Percentiles rank a stretch among this genome's conserved stretches.
Evolutionary conservation across 2,888 invertebrate genomes (phyloP).

Genomic region (Dioctria linearis): DNA sequence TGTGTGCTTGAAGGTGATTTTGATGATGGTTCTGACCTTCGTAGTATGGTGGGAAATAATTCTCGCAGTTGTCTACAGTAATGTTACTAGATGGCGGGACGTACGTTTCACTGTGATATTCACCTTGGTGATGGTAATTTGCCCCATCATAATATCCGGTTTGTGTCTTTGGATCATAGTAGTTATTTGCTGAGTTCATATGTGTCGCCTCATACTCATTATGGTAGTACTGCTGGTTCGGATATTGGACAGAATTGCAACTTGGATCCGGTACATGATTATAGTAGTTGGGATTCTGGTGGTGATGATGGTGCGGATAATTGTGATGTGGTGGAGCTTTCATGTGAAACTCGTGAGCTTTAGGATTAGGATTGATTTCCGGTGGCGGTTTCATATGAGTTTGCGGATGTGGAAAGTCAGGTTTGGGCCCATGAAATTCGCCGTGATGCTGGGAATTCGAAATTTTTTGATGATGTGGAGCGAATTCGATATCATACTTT

Average conservation of each 20-base stretch:
- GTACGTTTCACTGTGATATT: slow-evolving; percentile 57
- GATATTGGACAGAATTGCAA: slow-evolving; percentile 61
- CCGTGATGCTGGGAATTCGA: slow-evolving; percentile 61
- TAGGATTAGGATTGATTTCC: slow-evolving; percentile 60
- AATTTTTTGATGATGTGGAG: slow-evolving; percentile 63
- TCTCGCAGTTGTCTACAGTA: slow-evolving; percentile 59
- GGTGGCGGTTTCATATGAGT: slow-evolving; percentile 59
- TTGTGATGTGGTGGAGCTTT: slow-evolving; percentile 62
- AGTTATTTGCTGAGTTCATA: slow-evolving; percentile 65
- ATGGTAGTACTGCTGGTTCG: slow-evolving; percentile 64
- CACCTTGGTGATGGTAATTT: slow-evolving; percentile 59
- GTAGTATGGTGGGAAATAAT: slow-evolving; percentile 61
- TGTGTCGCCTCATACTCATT: slow-evolving; percentile 64
- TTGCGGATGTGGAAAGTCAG: slow-evolving; percentile 61
- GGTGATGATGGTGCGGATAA: slow-evolving; percentile 62
- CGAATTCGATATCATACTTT: slow-evolving; percentile 69
- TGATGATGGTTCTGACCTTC: slow-evolving; percentile 60
- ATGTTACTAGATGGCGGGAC: slow-evolving; percentile 56
- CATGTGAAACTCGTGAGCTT: slow-evolving; percentile 63
- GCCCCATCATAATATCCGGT: slow-evolving; percentile 67
- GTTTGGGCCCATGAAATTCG: slow-evolving; percentile 67
- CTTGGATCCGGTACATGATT: slow-evolving; percentile 65
- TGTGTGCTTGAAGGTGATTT: slow-evolving; percentile 65
- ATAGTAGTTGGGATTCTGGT: slow-evolving; percentile 66
- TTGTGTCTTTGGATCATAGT: slow-evolving; percentile 68